Evolutionary conservation across 64 coral and sea anemone genomes (phyloP), one percentile per base, ranked within the genome.

Genomic region (Montipora cactus): DNA sequence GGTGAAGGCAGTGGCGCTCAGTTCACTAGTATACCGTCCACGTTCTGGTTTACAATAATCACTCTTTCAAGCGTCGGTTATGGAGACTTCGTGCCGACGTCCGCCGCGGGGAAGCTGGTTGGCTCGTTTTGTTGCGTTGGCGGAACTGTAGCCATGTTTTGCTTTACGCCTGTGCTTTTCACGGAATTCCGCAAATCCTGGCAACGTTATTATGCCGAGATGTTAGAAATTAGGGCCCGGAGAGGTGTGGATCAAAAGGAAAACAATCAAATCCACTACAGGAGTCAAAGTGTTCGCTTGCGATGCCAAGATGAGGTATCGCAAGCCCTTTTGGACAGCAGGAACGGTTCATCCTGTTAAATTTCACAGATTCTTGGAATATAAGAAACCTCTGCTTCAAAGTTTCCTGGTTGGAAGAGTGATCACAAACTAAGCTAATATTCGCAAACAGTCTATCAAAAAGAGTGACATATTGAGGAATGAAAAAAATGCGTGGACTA

Each of bases 1-100:
- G 69, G 89, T 11, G 82, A 81, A 25, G 67, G 81, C 16, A 81
- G 71, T 16, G 37, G 93, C 18, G 75, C 81, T 6, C 87, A 93
- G 18, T 97, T 97, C 77, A 78, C 75, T 1, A 97, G 87, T 22
- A 88, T 97, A 44, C 95, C 95, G 2, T 88, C 93, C 7, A 85
- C 87, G 0, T 94, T 97, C 46, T 97, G 92, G 92, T 97, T 91
- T 62, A 88, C 89, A 0, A 21, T 97, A 10, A 89, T 97, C 12
- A 91, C 95, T 0, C 92, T 97, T 5, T 94, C 92, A 14, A 87
- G 80, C 10, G 95, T 97, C 0, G 95, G 95, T 5, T 97, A 97
- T 23, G 95, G 95, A 15, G 95, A 97, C 44, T 88, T 68, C 15
- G 95, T 94, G 5, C 95, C 92, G 2, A 70, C 44, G 37, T 94